These are phyloP conservation scores for Dasypogon diadema DNA, from an alignment of 2,888 invertebrate species.

Conservation along the genomic window DNA sequence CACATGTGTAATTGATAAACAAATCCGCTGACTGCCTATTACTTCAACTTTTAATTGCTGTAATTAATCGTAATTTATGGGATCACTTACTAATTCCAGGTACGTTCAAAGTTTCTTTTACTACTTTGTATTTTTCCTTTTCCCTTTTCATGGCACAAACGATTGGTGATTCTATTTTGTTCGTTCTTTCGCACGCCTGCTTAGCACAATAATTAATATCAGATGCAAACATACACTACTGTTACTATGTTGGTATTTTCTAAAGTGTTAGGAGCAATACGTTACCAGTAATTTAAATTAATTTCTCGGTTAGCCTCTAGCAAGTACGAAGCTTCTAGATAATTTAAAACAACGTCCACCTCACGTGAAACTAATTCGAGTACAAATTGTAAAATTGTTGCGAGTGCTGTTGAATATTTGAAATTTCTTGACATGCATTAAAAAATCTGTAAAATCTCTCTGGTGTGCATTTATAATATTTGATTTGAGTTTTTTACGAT, in stretches of 20 bases:
- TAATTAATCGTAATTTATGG: conserved; percentile 14
- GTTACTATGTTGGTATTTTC: not conserved
- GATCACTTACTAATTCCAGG: not conserved
- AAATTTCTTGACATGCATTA: no score
- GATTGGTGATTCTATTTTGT: no score
- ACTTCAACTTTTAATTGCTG: not conserved
- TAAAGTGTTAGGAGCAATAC: not conserved
- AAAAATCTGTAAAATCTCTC: no score
- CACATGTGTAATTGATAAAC: not conserved
- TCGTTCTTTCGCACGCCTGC: no score
- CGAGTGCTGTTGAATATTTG: no score
- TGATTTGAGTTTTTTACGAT: no score
- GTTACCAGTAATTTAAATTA: not conserved
- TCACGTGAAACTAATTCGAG: not conserved
- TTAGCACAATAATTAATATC: not conserved
- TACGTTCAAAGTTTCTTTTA: not conserved
- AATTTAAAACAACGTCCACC: not conserved
- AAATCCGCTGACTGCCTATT: not conserved
- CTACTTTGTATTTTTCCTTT: not conserved
- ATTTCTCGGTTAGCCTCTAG: not conserved
- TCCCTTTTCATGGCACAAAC: no score
- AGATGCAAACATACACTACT: not conserved
- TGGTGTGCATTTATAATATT: no score
- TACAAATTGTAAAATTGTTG: no score
- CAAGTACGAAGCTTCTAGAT: not conserved